A percentile compares a stretch with the other conserved stretches of the same genome.
Conservation (phyloP, 2,113 vertebrate species). For the Lota lota region DNA sequence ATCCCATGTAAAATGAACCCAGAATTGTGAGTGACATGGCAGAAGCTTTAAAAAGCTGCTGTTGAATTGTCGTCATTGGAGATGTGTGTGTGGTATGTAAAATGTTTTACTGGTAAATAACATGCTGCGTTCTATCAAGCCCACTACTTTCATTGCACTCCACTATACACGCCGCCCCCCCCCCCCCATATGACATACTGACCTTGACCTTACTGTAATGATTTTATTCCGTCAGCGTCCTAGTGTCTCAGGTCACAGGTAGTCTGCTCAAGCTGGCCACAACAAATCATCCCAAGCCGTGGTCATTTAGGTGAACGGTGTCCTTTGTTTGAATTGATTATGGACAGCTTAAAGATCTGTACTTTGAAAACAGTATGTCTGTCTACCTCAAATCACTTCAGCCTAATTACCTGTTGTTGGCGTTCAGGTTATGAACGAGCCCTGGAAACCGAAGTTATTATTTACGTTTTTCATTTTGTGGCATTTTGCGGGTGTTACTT, state of each 20-base stretch:
- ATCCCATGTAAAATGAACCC: constrained; percentile 64
- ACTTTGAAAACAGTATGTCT: constrained; percentile 47
- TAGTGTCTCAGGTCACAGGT: constrained; percentile 37
- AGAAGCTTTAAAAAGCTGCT: constrained; percentile 56
- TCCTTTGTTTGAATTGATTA: background rate
- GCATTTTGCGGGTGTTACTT: no score
- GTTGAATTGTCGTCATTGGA: constrained; percentile 46
- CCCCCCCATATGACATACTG: constrained; percentile 9
- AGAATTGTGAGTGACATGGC: constrained; percentile 44
- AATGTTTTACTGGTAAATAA: constrained; percentile 39
- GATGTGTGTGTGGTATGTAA: constrained; percentile 30
- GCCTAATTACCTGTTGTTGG: constrained; percentile 32
- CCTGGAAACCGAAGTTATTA: constrained; percentile 17
- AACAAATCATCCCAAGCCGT: background rate
- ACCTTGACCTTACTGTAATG: constrained; percentile 1
- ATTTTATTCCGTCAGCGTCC: constrained; percentile 29
- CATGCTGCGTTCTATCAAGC: constrained; percentile 32
- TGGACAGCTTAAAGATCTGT: constrained; percentile 37
- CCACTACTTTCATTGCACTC: constrained; percentile 29
- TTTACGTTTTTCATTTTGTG: background rate
- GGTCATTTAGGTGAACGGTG: background rate
- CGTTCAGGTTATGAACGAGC: constrained; percentile 46
- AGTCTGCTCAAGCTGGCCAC: constrained; percentile 16
- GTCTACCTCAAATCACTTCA: constrained; percentile 69
- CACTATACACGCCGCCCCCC: constrained; percentile 23